phyloP scores from a whole-genome alignment of 2,113 vertebrate genomes.

The Nothocercus julius region DNA sequence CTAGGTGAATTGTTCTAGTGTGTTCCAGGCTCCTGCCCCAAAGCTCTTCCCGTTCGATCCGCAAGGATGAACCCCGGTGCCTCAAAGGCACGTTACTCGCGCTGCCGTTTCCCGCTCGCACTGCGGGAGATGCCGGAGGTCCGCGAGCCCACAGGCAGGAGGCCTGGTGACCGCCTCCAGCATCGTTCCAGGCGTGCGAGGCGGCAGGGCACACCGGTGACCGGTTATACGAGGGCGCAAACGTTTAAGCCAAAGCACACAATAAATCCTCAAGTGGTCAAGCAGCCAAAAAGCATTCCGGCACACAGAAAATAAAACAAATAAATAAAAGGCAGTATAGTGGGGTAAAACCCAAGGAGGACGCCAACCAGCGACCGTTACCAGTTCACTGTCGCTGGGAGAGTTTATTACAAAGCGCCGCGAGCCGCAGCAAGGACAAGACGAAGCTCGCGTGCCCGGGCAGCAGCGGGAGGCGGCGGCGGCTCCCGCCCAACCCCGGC shows the following conservation, averaged over 20 bases:
- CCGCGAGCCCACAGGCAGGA: accelerated
- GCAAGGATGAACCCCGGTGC: accelerated
- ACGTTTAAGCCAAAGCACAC: not conserved
- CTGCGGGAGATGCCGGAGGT: accelerated
- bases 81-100: accelerated
- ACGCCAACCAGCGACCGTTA: accelerated
- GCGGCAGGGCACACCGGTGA: accelerated
- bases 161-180: accelerated
- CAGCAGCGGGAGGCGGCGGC: no score
- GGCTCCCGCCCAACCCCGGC: no score
- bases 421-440: not conserved
- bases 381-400: not conserved
- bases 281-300: not conserved
- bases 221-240: not conserved
- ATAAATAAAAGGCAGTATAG: not conserved
- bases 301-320: no score
- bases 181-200: not conserved
- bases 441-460: no score
- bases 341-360: not conserved
- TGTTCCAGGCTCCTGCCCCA: not conserved
- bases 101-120: accelerated
- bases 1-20: accelerated
- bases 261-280: accelerated
- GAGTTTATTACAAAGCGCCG: not conserved
- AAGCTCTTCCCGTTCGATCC: not conserved